Evolutionary conservation across 2,113 vertebrate species (phyloP).

Genomic region (Chamaetylas fuelleborni): DNA sequence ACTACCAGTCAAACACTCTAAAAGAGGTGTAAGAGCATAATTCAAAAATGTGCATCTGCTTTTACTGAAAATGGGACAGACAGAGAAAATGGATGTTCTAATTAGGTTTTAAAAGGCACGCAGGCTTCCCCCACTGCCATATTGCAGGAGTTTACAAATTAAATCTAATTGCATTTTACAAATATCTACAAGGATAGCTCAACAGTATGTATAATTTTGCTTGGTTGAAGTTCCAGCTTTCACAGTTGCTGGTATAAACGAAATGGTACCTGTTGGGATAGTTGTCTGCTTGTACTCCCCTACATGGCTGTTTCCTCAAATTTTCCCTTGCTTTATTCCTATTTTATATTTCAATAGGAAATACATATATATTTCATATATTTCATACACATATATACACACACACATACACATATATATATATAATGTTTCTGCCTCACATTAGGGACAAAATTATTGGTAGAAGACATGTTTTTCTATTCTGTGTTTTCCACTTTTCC

Average conservation of each 20-base stretch:
- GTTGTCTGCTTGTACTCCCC: neutral
- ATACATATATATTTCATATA: neutral
- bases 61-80: neutral
- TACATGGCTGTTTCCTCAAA: neutral
- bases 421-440: neutral
- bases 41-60: neutral
- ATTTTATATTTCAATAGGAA: neutral
- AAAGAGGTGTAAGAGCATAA: neutral
- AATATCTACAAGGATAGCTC: neutral
- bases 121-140: neutral
- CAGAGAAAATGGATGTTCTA: neutral
- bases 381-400: neutral
- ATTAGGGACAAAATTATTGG: neutral
- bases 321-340: neutral
- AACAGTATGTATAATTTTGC: neutral
- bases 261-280: neutral
- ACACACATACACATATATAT: neutral
- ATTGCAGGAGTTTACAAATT: neutral
- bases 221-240: neutral
- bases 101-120: neutral
- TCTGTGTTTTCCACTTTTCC: neutral
- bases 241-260: neutral
- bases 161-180: neutral
- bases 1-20: neutral
- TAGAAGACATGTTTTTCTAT: neutral